These are phyloP conservation scores for Ovis canadensis DNA, from an alignment of 2,113 vertebrate genomes.

Conservation along the genomic window DNA sequence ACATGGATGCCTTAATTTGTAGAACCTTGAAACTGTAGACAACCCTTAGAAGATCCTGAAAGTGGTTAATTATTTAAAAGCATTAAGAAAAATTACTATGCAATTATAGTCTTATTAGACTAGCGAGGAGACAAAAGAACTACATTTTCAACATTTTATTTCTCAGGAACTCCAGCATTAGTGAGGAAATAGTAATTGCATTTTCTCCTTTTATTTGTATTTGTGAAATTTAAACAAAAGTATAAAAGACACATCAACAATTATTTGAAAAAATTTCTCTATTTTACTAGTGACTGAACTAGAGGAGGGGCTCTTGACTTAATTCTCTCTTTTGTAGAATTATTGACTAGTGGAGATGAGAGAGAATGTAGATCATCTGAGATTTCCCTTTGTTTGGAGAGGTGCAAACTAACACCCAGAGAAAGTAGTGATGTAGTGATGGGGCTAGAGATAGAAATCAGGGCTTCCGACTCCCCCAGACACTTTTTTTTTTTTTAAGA, in stretches of 20 bases:
- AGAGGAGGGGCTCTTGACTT: neutral
- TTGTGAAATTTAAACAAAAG: neutral
- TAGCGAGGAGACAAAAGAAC: neutral
- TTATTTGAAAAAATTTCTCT: neutral
- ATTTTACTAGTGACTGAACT: neutral
- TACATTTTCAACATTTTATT: neutral
- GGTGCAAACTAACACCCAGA: neutral
- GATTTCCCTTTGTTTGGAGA: neutral
- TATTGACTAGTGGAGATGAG: neutral
- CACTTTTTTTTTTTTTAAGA: neutral
- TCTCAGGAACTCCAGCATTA: neutral
- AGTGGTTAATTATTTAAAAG: neutral
- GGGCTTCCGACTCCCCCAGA: neutral
- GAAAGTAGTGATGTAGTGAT: neutral
- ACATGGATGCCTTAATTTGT: neutral
- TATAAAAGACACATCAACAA: neutral
- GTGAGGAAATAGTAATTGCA: neutral
- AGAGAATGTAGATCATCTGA: neutral
- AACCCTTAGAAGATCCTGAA: neutral
- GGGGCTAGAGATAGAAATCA: neutral
- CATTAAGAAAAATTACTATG: neutral
- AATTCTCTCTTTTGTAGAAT: neutral
- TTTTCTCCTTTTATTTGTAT: neutral
- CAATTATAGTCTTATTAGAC: neutral
- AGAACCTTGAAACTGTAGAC: neutral